Evolutionary conservation across 2,113 vertebrate species (phyloP), one percentile per base, ranked within the genome.

Genomic region (Riparia riparia): DNA sequence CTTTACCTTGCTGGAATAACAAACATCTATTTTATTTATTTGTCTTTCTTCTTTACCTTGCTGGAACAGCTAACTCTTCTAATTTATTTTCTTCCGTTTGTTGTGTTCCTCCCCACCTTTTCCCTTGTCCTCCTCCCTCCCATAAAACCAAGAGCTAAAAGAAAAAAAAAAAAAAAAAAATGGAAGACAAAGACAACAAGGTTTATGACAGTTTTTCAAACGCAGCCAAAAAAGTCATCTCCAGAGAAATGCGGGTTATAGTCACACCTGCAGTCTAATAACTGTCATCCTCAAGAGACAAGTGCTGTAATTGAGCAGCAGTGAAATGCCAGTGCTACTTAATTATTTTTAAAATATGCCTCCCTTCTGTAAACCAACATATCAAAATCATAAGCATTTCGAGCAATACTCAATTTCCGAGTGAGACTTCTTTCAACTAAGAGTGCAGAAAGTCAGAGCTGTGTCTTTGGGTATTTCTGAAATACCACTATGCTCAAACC

Each of bases 261-360:
- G 78, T 76, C 94, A 92, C 84, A 95, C 79, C 83, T 93, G 91
- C 91, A 73, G 53, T 31, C 61, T 91, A 76, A 82, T 84, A 91
- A 71, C 51, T 72, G 42, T 17, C 68, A 73, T 7, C 61, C 93
- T 84, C 90, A 25, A 60, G 93, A 85, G 70, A 65, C 14, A 3
- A 39, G 72, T 37, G 61, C 56, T 92, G 83, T 83, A 96, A 94
- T 26, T 86, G 93, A 97, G 90, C 29, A 7, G 64, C 91, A 69
- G 0, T 83, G 71, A 97, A 96, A 95, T 94, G 86, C 71, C 93
- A 91, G 11, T 56, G 90, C 79, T 83, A 77, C 91, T 95, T 95
- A 77, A 90, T 97, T 96, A 95, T 80, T 94, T 91, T 79, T 90
- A 91, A 96, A 76, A 76, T 89, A 93, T 92, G 66, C 54, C 51